These are phyloP conservation scores for Pycnomerus fuliginosus DNA, from an alignment of 2,888 invertebrate genomes.

Conservation along the genomic window DNA sequence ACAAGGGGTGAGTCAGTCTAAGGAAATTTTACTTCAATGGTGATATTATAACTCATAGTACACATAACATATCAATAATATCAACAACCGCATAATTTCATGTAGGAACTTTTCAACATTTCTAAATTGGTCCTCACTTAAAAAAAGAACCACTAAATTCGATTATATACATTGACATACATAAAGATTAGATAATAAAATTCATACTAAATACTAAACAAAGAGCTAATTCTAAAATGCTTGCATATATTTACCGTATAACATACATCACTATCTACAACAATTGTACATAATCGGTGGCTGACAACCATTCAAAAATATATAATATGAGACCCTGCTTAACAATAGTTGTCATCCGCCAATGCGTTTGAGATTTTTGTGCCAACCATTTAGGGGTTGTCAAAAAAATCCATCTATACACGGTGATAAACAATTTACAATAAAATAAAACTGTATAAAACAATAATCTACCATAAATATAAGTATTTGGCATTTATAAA, in stretches of 20 bases:
- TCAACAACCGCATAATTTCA: slow-evolving; percentile 38
- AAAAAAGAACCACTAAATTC: slow-evolving; percentile 43
- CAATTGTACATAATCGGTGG: slow-evolving; percentile 43
- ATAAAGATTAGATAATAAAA: slow-evolving; percentile 40
- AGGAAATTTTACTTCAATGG: slow-evolving; percentile 20
- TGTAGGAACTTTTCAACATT: slow-evolving; percentile 49
- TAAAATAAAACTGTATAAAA: slow-evolving; percentile 31
- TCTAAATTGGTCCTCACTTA: slow-evolving; percentile 51
- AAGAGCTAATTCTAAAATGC: slow-evolving; percentile 38
- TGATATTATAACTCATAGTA: slow-evolving; percentile 21
- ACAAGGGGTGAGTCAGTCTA: slow-evolving; percentile 32
- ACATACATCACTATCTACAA: slow-evolving; percentile 45
- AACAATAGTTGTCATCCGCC: slow-evolving; percentile 49
- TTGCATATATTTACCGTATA: slow-evolving; percentile 33
- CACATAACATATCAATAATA: slow-evolving; percentile 31
- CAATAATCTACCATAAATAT: slow-evolving; percentile 25
- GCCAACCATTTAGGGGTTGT: slow-evolving; percentile 4
- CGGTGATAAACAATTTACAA: slow-evolving; percentile 27
- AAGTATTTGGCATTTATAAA: slow-evolving; percentile 37
- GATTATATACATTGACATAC: slow-evolving; percentile 45
- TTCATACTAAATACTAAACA: slow-evolving; percentile 44
- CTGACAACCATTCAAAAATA: slow-evolving; percentile 50
- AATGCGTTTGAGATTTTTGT: too few relatives aligned
- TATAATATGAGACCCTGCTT: slow-evolving; percentile 55
- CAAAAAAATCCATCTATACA: too few relatives aligned